A percentile compares a stretch with the other conserved stretches of the same genome.
Conservation (phyloP, 2,113 vertebrate species). For the Dicentrarchus labrax region DNA sequence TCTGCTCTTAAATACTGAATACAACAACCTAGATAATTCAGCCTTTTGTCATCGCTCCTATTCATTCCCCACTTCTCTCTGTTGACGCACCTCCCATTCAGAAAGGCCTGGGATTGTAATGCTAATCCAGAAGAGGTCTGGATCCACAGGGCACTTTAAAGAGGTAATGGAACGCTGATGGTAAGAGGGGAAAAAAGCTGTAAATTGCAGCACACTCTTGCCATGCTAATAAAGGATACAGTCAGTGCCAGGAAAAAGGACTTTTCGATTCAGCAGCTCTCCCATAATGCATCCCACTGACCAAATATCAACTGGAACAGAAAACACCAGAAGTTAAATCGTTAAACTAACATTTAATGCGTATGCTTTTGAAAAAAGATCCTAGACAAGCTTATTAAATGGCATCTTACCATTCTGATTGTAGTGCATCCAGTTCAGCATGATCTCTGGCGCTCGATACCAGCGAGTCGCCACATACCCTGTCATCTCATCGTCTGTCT, state of each 20-base stretch:
- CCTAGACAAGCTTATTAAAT: background rate
- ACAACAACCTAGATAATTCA: constrained; percentile 35
- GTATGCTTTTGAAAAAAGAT: background rate
- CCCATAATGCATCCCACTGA: constrained; percentile 99
- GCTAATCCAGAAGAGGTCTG: constrained; percentile 58
- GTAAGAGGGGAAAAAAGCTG: constrained; percentile 11
- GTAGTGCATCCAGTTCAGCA: constrained; percentile 99
- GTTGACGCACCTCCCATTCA: constrained; percentile 16
- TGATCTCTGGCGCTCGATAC: constrained; percentile 98
- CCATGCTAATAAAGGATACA: constrained; percentile 92
- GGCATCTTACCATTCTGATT: constrained; percentile 91
- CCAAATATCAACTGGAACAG: constrained; percentile 96
- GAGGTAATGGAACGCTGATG: constrained; percentile 22
- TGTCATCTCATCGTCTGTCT: constrained; percentile 98
- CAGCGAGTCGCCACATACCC: constrained; percentile 98
- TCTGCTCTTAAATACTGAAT: constrained; percentile 8
- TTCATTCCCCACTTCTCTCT: constrained; percentile 38
- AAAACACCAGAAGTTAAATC: constrained; percentile 24
- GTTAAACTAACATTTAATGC: background rate
- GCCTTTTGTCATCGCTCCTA: constrained; percentile 41
- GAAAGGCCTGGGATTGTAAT: constrained; percentile 57
- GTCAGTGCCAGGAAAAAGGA: constrained; percentile 95
- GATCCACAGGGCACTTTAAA: constrained; percentile 19
- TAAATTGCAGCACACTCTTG: constrained; percentile 12
- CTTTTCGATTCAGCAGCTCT: constrained; percentile 96